Conservation (phyloP, 37 sponge, comb jelly and placozoan genomes). For the Tethya wilhelma region DNA sequence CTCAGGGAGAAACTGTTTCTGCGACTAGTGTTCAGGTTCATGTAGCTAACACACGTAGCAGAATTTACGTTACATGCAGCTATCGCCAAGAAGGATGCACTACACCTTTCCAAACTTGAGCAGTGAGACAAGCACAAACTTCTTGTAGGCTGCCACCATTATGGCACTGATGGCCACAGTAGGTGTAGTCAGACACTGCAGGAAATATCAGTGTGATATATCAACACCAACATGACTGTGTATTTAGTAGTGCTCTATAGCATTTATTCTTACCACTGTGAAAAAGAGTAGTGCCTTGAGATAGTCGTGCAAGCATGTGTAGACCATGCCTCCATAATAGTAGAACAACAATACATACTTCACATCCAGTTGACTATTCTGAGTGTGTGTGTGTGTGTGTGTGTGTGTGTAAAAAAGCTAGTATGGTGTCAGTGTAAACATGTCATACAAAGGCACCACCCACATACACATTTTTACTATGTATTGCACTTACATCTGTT, state of each 20-base stretch:
- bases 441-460: background rate
- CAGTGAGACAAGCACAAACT: conserved; percentile 84
- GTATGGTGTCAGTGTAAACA: background rate
- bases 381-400: conserved; percentile 4
- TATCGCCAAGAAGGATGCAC: background rate
- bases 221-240: background rate
- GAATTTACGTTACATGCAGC: too few species aligned
- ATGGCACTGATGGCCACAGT: conserved; percentile 89
- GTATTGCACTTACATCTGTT: background rate
- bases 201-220: background rate
- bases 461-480: background rate
- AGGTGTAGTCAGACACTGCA: conserved; percentile 84
- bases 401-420: background rate
- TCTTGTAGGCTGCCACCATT: conserved; percentile 96
- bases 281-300: conserved; percentile 79
- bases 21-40: too few species aligned
- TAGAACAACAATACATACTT: conserved; percentile 79
- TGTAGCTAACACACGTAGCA: too few species aligned
- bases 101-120: conserved; percentile 84
- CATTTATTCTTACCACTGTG: conserved; percentile 63
- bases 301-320: conserved; percentile 86
- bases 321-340: conserved; percentile 96
- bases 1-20: too few species aligned
- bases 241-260: background rate
- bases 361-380: conserved; percentile 76